A percentile compares a stretch with the other conserved stretches of the same genome.
Evolutionary conservation across 2,797 vertebrate genomes (phyloP).

Genomic region (Danio choprae): DNA sequence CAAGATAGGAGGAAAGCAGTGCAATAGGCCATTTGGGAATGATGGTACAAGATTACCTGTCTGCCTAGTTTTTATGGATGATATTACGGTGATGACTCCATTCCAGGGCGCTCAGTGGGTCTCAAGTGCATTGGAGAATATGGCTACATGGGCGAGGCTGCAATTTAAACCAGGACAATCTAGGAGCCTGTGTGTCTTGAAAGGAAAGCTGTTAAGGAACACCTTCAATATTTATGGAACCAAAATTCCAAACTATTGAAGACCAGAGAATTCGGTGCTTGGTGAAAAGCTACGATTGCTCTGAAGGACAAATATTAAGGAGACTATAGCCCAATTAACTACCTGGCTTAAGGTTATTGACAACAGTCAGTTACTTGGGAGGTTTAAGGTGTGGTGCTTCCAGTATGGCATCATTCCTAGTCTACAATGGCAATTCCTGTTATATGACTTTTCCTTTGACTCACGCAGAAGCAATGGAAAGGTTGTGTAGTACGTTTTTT

Average conservation of each 20-base stretch:
- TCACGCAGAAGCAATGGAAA: slow-evolving; percentile 23
- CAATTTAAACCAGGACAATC: neutral
- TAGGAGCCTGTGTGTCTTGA: neutral
- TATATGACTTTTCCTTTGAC: slow-evolving; percentile 1
- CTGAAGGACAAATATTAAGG: neutral
- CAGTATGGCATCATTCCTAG: slow-evolving; percentile 15
- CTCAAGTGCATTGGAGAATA: neutral
- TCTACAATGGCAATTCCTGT: slow-evolving; percentile 4
- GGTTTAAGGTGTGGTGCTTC: neutral
- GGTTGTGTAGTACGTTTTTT: slow-evolving; percentile 1
- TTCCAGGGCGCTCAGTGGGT: neutral
- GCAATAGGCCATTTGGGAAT: neutral
- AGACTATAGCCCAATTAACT: neutral
- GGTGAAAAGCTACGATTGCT: neutral
- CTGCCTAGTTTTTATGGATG: neutral
- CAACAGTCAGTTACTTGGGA: neutral
- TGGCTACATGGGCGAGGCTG: neutral
- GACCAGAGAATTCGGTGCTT: neutral
- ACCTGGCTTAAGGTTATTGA: neutral
- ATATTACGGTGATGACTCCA: neutral
- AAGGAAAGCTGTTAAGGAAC: neutral
- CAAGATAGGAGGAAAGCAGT: neutral
- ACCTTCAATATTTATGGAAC: neutral
- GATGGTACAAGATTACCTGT: neutral
- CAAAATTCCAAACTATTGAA: neutral